Evolutionary conservation across 2,113 vertebrate species (phyloP).

Genomic region (Poicephalus gulielmi): DNA sequence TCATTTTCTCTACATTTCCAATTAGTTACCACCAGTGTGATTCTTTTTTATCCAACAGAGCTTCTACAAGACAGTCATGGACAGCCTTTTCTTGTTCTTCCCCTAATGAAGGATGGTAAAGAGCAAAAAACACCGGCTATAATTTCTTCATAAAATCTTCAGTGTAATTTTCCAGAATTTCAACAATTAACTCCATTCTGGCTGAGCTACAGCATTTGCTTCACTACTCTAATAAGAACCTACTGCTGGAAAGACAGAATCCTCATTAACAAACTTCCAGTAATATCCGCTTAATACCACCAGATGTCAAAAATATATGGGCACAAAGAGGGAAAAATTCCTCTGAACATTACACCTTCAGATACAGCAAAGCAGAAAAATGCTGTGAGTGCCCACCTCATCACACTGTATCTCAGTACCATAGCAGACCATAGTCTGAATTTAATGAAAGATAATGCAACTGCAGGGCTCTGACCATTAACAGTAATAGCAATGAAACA

Average conservation of each 20-base stretch:
- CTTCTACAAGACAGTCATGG: background rate
- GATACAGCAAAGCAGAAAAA: background rate
- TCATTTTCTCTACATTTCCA: background rate
- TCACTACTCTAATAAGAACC: background rate
- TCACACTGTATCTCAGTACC: background rate
- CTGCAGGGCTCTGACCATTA: background rate
- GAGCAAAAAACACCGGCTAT: background rate
- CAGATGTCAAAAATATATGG: background rate
- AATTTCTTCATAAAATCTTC: background rate
- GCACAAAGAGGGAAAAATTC: background rate
- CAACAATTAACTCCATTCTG: background rate
- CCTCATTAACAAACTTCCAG: background rate
- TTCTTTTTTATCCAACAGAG: background rate
- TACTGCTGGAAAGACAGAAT: background rate
- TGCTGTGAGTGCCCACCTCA: background rate
- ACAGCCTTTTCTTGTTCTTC: background rate
- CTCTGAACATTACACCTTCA: background rate
- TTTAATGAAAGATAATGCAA: background rate
- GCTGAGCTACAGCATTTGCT: background rate
- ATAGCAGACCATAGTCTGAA: background rate
- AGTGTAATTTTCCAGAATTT: background rate
- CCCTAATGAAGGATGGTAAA: background rate
- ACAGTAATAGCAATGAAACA: background rate
- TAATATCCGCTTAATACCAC: background rate
- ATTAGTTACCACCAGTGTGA: background rate